phyloP scores from a whole-genome alignment of 2,113 vertebrate species.

The Siphamia tubifer region DNA sequence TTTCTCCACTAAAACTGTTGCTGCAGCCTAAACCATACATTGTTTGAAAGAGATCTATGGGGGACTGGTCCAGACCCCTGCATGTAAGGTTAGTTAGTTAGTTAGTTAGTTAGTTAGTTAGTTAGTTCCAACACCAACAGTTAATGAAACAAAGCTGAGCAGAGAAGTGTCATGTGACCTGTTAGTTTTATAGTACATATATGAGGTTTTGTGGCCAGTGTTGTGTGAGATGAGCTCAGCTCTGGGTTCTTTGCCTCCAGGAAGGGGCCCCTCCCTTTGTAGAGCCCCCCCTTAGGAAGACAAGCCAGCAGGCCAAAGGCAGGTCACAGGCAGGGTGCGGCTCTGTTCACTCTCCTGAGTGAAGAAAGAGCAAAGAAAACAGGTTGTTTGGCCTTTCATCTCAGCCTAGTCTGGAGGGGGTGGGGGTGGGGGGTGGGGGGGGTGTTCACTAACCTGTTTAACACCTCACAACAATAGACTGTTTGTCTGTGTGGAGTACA shows the following conservation, averaged over 20 bases:
- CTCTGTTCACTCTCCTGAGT: constrained; percentile 27
- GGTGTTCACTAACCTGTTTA: constrained; percentile 42
- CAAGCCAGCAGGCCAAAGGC: constrained; percentile 61
- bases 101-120: too few relatives aligned
- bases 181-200: constrained; percentile 34
- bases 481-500: constrained; percentile 17
- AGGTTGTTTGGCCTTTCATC: constrained; percentile 58
- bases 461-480: constrained; percentile 5
- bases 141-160: background rate
- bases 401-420: constrained; percentile 10
- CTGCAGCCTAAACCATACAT: too few relatives aligned
- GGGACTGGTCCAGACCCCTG: too few relatives aligned
- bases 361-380: constrained; percentile 55
- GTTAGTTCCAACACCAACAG: background rate
- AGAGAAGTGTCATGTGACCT: constrained; percentile 38
- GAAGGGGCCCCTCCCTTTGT: constrained; percentile 63
- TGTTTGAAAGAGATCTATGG: too few relatives aligned
- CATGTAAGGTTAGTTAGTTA: too few relatives aligned
- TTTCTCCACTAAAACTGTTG: too few relatives aligned
- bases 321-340: constrained; percentile 73
- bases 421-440: background rate
- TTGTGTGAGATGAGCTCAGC: constrained; percentile 5
- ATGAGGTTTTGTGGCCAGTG: constrained; percentile 13
- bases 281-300: constrained; percentile 40
- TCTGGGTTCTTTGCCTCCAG: constrained; percentile 45